Base-by-base conservation (phyloP, 2,797 vertebrate species). In the Mastacembelus armatus region DNA sequence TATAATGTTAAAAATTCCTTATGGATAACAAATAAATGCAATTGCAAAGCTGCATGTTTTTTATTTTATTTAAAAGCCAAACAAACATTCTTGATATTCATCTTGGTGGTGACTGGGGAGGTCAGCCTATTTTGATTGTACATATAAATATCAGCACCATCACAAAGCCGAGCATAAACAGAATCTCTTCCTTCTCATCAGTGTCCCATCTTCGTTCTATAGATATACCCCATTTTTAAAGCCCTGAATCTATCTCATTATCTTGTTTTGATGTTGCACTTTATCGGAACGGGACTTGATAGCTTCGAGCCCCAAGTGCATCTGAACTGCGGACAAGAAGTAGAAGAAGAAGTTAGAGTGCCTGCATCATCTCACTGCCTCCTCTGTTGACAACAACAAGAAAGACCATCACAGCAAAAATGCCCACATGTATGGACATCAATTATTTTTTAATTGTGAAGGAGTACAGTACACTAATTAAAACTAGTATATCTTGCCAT, bases 391-490 rank as follows among this genome's bases (percentile, higher is more conserved):
- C 94, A 95, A 95, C 94, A 95, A 96, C 95, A 95, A 96, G 92
- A 94, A 94, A 95, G 93, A 91, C 94, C 95, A 95, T 97, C 95
- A 94, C 91, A 96, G 95, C 90, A 75, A 94, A n/a, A 92, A 94
- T 91, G 94, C 94, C 73, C 27, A 94, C 94, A 95, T 94, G 93
- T 93, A 90, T 96, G 96, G 96, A 96, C 96, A 96, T 98, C 95
- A 98, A 95, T 97, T 96, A 96, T 96, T 96, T 98, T 98, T 97
- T 98, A 98, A 99, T 98, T 98, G 96, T 97, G 94, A 94, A 96
- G 92, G 95, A 99, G 96, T 98, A 97, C 95, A 96, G 94, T 96
- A 97, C 96, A 97, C 97, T 99, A 98, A 99, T 99, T 98, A 98
- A 98, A 98, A 97, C 95, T 96, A 98, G 97, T 97, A 98, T 97